Percentiles rank a stretch among this genome's conserved stretches.
Conservation (phyloP, 2,113 vertebrate species). For the Colinus virginianus region DNA sequence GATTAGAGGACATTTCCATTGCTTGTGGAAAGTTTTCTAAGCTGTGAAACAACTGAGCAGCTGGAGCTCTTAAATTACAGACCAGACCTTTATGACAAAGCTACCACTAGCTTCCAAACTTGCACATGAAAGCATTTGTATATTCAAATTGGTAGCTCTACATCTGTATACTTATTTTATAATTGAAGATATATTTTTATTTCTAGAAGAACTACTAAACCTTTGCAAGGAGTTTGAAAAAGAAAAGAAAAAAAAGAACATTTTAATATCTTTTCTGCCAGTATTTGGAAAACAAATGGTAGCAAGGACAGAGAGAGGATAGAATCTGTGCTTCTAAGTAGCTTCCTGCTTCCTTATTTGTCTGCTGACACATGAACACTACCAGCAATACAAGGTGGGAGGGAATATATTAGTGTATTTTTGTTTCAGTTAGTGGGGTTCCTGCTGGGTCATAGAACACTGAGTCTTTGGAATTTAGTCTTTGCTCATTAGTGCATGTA, state of each 20-base stretch:
- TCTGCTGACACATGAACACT: background rate
- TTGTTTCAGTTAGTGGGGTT: background rate
- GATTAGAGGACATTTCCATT: background rate
- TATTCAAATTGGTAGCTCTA: background rate
- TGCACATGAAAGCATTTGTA: background rate
- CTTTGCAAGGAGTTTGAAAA: background rate
- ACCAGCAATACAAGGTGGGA: background rate
- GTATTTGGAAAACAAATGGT: background rate
- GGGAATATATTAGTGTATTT: background rate
- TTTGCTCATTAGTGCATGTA: rapidly evolving
- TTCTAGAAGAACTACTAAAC: background rate
- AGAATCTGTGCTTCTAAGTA: background rate
- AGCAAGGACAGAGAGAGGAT: background rate
- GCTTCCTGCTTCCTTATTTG: background rate
- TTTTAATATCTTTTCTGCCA: background rate
- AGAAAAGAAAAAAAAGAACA: rapidly evolving
- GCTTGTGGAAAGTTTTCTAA: background rate
- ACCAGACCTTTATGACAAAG: background rate
- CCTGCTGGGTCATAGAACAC: background rate
- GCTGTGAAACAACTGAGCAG: background rate
- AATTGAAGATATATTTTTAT: background rate
- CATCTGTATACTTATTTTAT: background rate
- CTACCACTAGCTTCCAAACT: background rate
- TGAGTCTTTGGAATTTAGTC: background rate
- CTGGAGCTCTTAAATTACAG: background rate